Evolutionary conservation across 2,888 invertebrate species (phyloP), one percentile per base, ranked within the genome.

Genomic region (Epirrhoe alternata): DNA sequence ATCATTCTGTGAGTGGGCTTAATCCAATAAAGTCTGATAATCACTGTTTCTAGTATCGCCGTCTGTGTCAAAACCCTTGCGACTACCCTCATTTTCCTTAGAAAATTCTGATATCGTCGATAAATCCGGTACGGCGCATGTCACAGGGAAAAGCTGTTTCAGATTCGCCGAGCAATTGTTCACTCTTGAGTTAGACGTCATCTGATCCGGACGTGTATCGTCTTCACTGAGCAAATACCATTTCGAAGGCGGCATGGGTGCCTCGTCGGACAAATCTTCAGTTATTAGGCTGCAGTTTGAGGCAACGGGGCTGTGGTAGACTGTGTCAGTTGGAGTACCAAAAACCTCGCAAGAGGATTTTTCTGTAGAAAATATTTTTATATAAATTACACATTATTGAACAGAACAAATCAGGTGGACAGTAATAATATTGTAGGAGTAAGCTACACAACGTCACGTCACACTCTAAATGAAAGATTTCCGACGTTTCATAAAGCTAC

Each of bases 161-260:
- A 93, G 81, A 71, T 86, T 87, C 0, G 90, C 42, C 5, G 60
- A 33, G 47, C 30, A 61, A 24, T 61, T 57, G 0, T 53, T 58
- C 1, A 57, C 54, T 16, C 61, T 30, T 2, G 49, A 16, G 24
- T 60, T 67, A 0, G 68, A 68, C 7, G 64, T 61, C 45, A 61
- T 54, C 10, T 42, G 49, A 16, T 68, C 68, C 12, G 61, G 64
- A 3, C 47, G 51, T 16, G 3, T 77, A 49, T 91, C 89, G n/a
- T 93, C 91, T 57, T 92, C 92, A 31, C 87, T 88, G 0, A 90
- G 68, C 0, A 92, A 78, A 66, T 85, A 87, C 92, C 92, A 93
- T 61, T 84, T 86, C 0, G 82, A 71, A 0, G 71, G 66, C 1
- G 58, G 70, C 14, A 66, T 55, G 0, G 74, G 72, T 0, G 61